phyloP scores from a whole-genome alignment of 2,113 vertebrate genomes.

The Poeciliopsis retropinna region DNA sequence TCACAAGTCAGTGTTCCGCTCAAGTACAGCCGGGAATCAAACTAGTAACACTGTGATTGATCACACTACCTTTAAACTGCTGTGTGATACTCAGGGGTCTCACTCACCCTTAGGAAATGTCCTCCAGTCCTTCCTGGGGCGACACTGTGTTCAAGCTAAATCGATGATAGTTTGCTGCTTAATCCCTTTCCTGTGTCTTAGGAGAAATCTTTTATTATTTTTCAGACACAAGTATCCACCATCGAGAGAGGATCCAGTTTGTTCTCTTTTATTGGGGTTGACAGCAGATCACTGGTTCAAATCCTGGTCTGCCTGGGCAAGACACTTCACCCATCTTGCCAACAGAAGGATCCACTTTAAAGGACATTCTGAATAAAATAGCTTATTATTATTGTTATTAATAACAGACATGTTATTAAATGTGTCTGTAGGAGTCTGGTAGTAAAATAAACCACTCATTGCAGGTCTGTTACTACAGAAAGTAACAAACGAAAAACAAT shows the following conservation, averaged over 20 bases:
- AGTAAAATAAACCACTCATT: neutral
- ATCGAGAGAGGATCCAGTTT: neutral
- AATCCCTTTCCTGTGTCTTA: slow-evolving; percentile 5
- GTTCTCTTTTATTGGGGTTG: neutral
- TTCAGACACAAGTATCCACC: neutral
- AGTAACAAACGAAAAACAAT: neutral
- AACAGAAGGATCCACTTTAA: too few relatives aligned
- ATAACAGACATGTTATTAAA: too few relatives aligned
- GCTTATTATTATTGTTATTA: too few relatives aligned
- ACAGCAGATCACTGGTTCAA: too few relatives aligned
- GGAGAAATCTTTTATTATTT: neutral
- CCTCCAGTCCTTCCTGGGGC: neutral
- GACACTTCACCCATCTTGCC: too few relatives aligned
- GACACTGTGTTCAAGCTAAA: slow-evolving; percentile 1
- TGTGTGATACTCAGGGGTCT: neutral
- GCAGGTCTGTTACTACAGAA: neutral
- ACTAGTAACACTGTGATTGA: slow-evolving; percentile 6
- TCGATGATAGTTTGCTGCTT: neutral
- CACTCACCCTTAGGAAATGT: neutral
- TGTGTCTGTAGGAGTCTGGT: neutral
- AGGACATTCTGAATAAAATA: too few relatives aligned
- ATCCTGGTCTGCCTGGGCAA: too few relatives aligned
- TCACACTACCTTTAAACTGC: neutral
- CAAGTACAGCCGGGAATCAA: slow-evolving; percentile 11
- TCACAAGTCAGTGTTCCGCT: neutral